A percentile compares a stretch with the other conserved stretches of the same genome.
Evolutionary conservation across 2,888 invertebrate species (phyloP).

Genomic region (Drosophila fulvimacula): DNA sequence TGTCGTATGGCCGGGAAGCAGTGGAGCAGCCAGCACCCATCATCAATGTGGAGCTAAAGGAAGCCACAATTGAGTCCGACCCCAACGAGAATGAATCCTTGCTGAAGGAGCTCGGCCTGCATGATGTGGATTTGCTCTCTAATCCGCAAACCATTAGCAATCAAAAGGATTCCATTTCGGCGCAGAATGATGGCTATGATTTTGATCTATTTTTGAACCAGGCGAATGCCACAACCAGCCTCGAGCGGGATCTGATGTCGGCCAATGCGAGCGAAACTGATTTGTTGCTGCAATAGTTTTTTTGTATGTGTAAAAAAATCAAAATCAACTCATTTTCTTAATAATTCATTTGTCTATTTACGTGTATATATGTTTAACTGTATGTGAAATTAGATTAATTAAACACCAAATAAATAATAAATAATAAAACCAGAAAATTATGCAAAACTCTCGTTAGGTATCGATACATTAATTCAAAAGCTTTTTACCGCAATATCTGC

Average conservation of each 20-base stretch:
- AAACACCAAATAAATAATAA: background rate
- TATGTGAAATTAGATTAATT: constrained; percentile 3
- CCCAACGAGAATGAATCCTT: constrained; percentile 77
- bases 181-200: constrained; percentile 69
- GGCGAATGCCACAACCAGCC: constrained; percentile 58
- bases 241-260: constrained; percentile 79
- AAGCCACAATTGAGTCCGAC: constrained; percentile 21
- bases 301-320: constrained; percentile 29
- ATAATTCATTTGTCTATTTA: background rate
- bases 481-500: background rate
- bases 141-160: constrained; percentile 73
- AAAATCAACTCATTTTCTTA: too few relatives aligned
- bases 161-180: constrained; percentile 62
- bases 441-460: background rate
- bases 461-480: background rate
- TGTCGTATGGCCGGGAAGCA: constrained; percentile 79
- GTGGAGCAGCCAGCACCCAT: constrained; percentile 79
- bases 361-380: constrained; percentile 4
- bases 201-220: constrained; percentile 82
- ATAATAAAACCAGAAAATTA: background rate
- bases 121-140: constrained; percentile 85
- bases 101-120: constrained; percentile 87
- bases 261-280: constrained; percentile 80
- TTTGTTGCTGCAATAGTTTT: constrained; percentile 71
- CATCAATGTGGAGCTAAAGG: constrained; percentile 67